Percentiles rank a stretch among this genome's conserved stretches.
These are phyloP conservation scores for Notechis scutatus DNA, from an alignment of 2,113 vertebrate genomes.

Conservation along the genomic window DNA sequence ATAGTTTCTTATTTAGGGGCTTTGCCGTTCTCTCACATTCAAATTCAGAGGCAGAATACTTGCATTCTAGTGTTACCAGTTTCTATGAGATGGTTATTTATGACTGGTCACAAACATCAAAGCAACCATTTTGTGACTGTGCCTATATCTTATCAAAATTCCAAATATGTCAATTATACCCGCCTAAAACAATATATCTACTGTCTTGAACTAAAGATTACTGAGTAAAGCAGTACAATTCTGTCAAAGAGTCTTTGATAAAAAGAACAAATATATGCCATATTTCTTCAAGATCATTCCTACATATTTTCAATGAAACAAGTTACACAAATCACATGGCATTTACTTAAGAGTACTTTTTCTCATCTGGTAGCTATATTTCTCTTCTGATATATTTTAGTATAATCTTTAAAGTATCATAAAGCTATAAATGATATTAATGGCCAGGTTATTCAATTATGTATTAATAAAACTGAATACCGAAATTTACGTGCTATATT, in stretches of 20 bases:
- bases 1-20: background rate
- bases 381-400: background rate
- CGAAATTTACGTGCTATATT: background rate
- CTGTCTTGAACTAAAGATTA: background rate
- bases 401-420: background rate
- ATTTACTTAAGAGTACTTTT: background rate
- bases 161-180: background rate
- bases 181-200: background rate
- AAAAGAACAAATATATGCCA: background rate
- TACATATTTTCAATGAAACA: background rate
- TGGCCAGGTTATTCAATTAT: background rate
- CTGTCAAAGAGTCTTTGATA: background rate
- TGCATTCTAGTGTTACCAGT: background rate
- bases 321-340: too few relatives aligned
- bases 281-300: background rate
- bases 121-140: background rate
- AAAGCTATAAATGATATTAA: background rate
- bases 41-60: background rate
- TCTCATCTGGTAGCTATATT: background rate
- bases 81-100: background rate
- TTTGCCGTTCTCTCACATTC: background rate
- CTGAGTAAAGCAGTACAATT: background rate
- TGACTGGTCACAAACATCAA: background rate
- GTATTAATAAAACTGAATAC: background rate
- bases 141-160: background rate